Evolutionary conservation across 2,797 vertebrate genomes (phyloP), one percentile per base, ranked within the genome.

Genomic region (Vultur gryphus): DNA sequence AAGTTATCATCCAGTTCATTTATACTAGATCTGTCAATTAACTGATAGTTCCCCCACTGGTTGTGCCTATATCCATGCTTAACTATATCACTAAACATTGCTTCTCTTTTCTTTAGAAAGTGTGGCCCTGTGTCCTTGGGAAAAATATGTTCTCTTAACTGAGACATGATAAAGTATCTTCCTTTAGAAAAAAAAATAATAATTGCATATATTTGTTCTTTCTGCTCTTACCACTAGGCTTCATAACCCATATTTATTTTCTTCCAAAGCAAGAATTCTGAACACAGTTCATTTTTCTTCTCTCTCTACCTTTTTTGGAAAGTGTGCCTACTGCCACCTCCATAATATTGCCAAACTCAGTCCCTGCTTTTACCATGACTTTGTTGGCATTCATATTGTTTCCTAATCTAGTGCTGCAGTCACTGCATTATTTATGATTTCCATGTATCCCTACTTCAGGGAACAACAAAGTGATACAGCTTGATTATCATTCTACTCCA

Each of bases 341-440:
- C 7, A 10, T 59, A 82, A 19, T 49, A 84, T 35, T 70, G 46
- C 28, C 70, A 82, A 69, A 76, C 16, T 54, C 39, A 58, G 17
- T 48, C 23, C 21, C 13, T 57, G 35, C 25, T 83, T 90, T 59
- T 29, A 58, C 44, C n/a, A 62, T 25, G 6, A 73, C 6, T 62
- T 93, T 73, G 11, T 54, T 88, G 58, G 13, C 14, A 59, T 90
- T 89, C 41, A 33, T 84, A 48, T 13, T 75, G 11, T 82, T 91
- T 93, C 44, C 41, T 70, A 66, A 9, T 49, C 15, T 44, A 89
- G 31, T 79, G 62, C 70, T 82, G 77, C 51, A 95, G 48, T 66
- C 41, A 48, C 41, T 91, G 83, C 44, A 90, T 90, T 84, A 91
- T 95, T 95, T 93, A 89, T 86, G 52, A 70, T 90, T 90, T 82